phyloP scores from a whole-genome alignment of 2,888 invertebrate genomes.

The Notocelia uddmanniana region DNA sequence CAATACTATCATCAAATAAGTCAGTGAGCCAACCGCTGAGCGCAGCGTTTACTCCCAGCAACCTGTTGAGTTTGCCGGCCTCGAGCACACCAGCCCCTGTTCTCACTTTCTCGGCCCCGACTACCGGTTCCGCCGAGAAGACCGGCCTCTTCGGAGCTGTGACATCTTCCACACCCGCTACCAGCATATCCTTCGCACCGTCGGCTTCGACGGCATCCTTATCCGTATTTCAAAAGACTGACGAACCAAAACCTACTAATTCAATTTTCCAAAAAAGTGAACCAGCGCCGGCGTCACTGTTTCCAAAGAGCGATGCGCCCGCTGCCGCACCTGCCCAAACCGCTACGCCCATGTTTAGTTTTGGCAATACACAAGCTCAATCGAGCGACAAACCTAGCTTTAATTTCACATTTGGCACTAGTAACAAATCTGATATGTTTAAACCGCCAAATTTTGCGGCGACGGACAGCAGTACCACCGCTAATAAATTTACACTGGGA shows the following conservation, averaged over 20 bases:
- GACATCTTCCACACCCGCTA: conserved; percentile 49
- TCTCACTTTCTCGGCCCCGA: conserved; percentile 54
- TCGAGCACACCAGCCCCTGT: conserved; percentile 49
- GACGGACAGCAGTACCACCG: conserved; percentile 47
- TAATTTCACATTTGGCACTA: conserved; percentile 65
- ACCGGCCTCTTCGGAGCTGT: conserved; percentile 55
- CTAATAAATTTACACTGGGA: conserved; percentile 47
- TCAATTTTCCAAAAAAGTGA: conserved; percentile 47
- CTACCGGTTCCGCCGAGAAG: conserved; percentile 45
- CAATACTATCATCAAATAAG: not conserved
- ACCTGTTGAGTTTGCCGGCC: conserved; percentile 28
- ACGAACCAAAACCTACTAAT: conserved; percentile 39
- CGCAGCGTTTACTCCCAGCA: conserved; percentile 32
- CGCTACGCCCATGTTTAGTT: conserved; percentile 64
- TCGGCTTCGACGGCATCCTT: conserved; percentile 48
- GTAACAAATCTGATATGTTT: conserved; percentile 57
- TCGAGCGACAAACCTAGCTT: conserved; percentile 66
- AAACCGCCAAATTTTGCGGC: conserved; percentile 55
- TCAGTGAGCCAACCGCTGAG: conserved; percentile 15
- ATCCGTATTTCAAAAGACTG: conserved; percentile 57
- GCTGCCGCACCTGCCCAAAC: not conserved
- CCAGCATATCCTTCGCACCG: conserved; percentile 46
- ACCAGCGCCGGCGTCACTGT: conserved; percentile 8
- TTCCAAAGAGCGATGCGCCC: conserved; percentile 18
- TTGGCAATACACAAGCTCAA: conserved; percentile 55